Base-by-base conservation (phyloP, 2,797 vertebrate genomes). In the Periophthalmus magnuspinnatus region DNA sequence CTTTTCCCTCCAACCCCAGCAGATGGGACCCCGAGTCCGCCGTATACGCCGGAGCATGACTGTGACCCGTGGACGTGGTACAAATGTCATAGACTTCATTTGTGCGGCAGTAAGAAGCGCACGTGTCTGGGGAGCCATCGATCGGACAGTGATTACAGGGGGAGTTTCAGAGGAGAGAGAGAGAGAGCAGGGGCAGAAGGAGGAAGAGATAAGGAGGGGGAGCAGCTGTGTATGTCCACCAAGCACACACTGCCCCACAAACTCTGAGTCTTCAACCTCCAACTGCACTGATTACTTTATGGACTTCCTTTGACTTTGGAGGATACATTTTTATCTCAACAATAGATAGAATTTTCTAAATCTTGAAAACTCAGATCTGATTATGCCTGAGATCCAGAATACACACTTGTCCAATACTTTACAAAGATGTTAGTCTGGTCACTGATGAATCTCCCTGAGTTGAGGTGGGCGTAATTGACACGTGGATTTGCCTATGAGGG, bases 111-210 rank as follows among this genome's bases (percentile, higher is more conserved):
- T 72, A 81, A 87, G 86, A 90, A 83, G 79, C 50, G 38, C 17
- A 32, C 71, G 79, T 86, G 81, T 80, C 81, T 60, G 60, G 80
- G 86, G 86, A 90, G 79, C 71, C 77, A 87, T 92, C 88, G 82
- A 92, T 93, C 90, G 91, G 92, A 94, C 93, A 90, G 90, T 91
- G 90, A 92, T 91, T 92, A 91, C 86, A 88, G 85, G 80, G 77
- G 57, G 55, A 33, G 13, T 32, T 57, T 28, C 24, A 57, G 28
- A 33, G 14, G 56, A 57, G 14, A 16, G 56, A 7, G 3, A 16
- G 11, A 21, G n/a, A 16, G 68, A 80, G 86, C 71, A 67, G 84
- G 84, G 79, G 82, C 14, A 6, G 28, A 8, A 16, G 16, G 11
- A 55, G 21, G 19, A 19, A 14, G 68, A 80, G 86, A 67, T 83